Evolutionary conservation across 2,113 vertebrate genomes (phyloP).

Genomic region (Eonycteris spelaea): DNA sequence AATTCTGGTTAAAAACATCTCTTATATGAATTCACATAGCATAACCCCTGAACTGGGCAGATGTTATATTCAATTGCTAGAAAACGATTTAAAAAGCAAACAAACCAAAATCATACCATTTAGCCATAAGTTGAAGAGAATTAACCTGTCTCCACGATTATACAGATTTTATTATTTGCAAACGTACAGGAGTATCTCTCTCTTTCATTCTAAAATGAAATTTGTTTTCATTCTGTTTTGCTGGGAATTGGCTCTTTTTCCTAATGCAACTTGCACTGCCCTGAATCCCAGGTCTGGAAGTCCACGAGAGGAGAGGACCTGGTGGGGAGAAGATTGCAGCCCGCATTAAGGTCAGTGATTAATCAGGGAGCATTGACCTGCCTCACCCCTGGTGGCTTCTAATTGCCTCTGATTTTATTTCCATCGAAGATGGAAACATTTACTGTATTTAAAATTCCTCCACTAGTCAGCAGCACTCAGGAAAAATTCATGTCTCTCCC

Average conservation of each 20-base stretch:
- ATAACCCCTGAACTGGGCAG: neutral
- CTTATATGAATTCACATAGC: neutral
- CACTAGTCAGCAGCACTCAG: constrained; percentile 1
- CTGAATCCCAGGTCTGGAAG: neutral
- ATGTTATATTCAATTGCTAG: neutral
- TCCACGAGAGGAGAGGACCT: neutral
- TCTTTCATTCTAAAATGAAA: neutral
- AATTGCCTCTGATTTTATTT: neutral
- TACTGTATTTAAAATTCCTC: neutral
- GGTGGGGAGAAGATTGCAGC: neutral
- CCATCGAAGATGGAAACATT: neutral
- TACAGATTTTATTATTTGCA: neutral
- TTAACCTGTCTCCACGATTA: neutral
- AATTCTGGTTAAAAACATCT: constrained; percentile 9
- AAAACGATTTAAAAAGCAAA: constrained; percentile 14
- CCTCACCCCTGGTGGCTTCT: neutral
- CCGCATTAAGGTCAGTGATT: neutral
- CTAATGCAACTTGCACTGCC: neutral
- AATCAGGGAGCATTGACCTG: neutral
- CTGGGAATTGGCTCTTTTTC: neutral
- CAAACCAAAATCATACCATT: neutral
- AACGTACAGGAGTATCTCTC: neutral
- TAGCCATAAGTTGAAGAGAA: neutral
- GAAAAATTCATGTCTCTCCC: neutral
- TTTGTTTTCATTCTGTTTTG: neutral